Evolutionary conservation across 1,140 invertebrate genomes (phyloP), one percentile per base, ranked within the genome.

Genomic region (Nomia melanderi): DNA sequence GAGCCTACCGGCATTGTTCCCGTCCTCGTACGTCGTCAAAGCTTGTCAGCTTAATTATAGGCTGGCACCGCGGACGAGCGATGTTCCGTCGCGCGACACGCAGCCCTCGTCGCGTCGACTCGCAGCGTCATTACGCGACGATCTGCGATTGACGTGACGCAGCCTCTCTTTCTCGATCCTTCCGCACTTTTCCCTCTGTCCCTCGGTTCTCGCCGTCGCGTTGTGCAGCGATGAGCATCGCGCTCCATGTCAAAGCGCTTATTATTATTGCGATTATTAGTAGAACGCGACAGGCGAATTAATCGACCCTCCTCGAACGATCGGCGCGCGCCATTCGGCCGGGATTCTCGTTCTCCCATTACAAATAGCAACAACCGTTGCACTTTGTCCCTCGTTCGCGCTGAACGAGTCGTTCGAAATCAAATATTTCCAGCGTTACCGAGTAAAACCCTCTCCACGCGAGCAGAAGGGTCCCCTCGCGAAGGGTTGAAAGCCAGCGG

Each of bases 21-120:
- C 56, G 76, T 31, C 64, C 84, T 83, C 74, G 82, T 86, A 79
- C 67, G 73, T 86, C 74, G 78, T 86, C 84, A 86, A 81, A 81
- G 64, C 82, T 83, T 82, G 84, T 84, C 85, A 86, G 85, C 84
- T 88, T 83, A 86, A 86, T 87, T 84, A 86, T 81, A 82, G 77
- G 62, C 81, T 53, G 65, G 57, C 60, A 63, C 60, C 73, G 62
- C 73, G 56, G 53, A 79, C 73, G 81, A 64, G 70, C 71, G 82
- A 79, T 74, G 77, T 79, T 82, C 78, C 27, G 64, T 47, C 62
- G 66, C 23, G 27, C 73, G 73, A 69, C 72, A 75, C 73, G 54
- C 60, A n/a, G 27, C 36, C 14, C 65, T 36, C 74, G 69, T 71
- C 47, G 54, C 74, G 69, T 65, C 29, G 44, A 33, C 41, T 54